Conservation (phyloP, 2,113 vertebrate genomes). For the Aepyceros melampus region DNA sequence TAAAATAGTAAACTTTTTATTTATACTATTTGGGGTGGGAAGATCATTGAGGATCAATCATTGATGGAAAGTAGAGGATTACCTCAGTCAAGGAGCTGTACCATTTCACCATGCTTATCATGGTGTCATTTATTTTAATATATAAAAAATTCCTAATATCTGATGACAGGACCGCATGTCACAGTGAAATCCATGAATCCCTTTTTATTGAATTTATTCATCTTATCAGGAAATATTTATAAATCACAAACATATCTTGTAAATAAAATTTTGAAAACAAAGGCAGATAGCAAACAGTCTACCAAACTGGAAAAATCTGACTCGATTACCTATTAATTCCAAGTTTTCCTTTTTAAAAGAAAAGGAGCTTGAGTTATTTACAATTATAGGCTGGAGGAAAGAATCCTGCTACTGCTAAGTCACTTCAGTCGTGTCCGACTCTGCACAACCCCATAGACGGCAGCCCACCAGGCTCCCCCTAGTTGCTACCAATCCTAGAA, state of each 20-base stretch:
- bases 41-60: neutral
- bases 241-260: neutral
- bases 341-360: neutral
- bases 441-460: rapidly evolving
- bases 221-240: neutral
- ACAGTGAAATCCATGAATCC: neutral
- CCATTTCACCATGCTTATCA: neutral
- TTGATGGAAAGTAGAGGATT: neutral
- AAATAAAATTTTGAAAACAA: conserved; percentile 10
- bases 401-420: neutral
- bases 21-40: neutral
- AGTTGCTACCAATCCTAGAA: neutral
- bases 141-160: neutral
- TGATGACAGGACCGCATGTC: neutral
- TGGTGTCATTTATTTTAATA: neutral
- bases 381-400: neutral
- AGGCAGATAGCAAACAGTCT: neutral
- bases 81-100: neutral
- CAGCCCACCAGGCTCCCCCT: neutral
- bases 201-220: neutral
- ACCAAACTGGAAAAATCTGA: neutral
- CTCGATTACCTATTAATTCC: neutral
- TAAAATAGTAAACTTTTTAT: neutral
- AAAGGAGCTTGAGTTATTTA: neutral
- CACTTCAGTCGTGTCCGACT: no score